phyloP scores from a whole-genome alignment of 2,797 vertebrate genomes.

The Gadopsis bispinosus region DNA sequence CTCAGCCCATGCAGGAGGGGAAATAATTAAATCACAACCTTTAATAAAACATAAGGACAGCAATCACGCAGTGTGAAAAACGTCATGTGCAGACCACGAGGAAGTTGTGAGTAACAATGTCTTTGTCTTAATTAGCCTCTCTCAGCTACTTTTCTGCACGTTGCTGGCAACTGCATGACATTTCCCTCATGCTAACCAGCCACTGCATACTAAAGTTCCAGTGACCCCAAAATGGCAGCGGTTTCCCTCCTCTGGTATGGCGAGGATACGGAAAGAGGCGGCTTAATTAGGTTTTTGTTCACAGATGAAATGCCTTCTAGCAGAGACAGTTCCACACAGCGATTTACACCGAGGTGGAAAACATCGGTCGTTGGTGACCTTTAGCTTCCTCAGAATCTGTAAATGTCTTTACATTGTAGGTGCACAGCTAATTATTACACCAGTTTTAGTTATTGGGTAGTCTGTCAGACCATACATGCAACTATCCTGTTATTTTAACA shows the following conservation, averaged over 20 bases:
- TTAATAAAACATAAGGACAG: conserved; percentile 78
- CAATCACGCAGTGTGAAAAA: conserved; percentile 51
- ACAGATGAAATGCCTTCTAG: conserved; percentile 44
- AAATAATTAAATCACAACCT: conserved; percentile 72
- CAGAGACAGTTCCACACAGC: conserved; percentile 1
- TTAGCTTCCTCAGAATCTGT: not conserved
- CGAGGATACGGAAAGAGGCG: conserved; percentile 13
- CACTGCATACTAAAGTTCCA: conserved; percentile 41
- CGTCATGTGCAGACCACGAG: conserved; percentile 56
- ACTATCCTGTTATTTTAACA: not conserved
- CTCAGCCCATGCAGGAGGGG: conserved; percentile 45
- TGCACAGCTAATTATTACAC: not conserved
- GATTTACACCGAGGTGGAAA: conserved; percentile 13
- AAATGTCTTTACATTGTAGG: conserved; percentile 1
- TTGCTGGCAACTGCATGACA: conserved; percentile 60
- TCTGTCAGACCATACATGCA: not conserved
- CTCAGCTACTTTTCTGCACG: conserved; percentile 44
- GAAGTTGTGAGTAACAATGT: conserved; percentile 56
- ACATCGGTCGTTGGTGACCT: conserved; percentile 6
- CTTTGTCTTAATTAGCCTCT: conserved; percentile 78
- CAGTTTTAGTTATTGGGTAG: not conserved
- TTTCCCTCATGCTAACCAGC: conserved; percentile 65
- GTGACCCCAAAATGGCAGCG: conserved; percentile 64
- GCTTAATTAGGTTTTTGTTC: conserved; percentile 67
- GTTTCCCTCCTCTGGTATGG: conserved; percentile 36